A percentile compares a stretch with the other conserved stretches of the same genome.
phyloP scores from a whole-genome alignment of 2,797 vertebrate genomes.

The Poecile montanus region DNA sequence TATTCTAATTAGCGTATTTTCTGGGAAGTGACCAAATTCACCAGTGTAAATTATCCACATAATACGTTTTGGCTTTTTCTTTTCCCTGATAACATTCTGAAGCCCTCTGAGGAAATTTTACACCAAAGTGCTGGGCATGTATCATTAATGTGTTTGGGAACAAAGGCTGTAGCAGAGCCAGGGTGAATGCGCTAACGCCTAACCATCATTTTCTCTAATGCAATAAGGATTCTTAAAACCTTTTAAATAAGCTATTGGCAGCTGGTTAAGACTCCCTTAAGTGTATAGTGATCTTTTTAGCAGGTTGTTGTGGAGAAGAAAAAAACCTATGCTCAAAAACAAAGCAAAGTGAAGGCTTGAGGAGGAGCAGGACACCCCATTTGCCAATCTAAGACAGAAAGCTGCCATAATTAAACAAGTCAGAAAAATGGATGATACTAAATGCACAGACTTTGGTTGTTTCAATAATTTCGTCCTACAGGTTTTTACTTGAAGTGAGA shows the following conservation, averaged over 20 bases:
- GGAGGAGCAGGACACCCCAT: neutral
- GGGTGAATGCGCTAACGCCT: neutral
- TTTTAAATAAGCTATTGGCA: slow-evolving; percentile 64
- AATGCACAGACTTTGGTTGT: slow-evolving; percentile 58
- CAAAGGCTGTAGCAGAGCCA: slow-evolving; percentile 29
- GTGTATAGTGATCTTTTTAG: slow-evolving; percentile 53
- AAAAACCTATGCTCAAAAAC: slow-evolving; percentile 31
- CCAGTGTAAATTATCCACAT: neutral
- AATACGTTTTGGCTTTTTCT: neutral
- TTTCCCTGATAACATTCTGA: slow-evolving; percentile 40
- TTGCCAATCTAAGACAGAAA: slow-evolving; percentile 32
- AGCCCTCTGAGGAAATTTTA: slow-evolving; percentile 26
- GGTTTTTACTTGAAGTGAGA: slow-evolving; percentile 84
- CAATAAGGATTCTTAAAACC: slow-evolving; percentile 47
- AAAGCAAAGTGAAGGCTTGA: neutral
- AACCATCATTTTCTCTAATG: slow-evolving; percentile 28
- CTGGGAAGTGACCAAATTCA: neutral
- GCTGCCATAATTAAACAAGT: slow-evolving; percentile 61
- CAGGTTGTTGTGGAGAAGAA: slow-evolving; percentile 59
- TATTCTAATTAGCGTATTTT: slow-evolving; percentile 14
- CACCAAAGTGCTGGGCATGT: slow-evolving; percentile 2
- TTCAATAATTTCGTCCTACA: slow-evolving; percentile 76
- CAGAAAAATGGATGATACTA: slow-evolving; percentile 49
- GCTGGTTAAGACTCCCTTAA: slow-evolving; percentile 50
- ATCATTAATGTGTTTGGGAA: slow-evolving; percentile 27